Evolutionary conservation across 1,140 invertebrate species (phyloP).

Genomic region (Diorhabda sublineata): DNA sequence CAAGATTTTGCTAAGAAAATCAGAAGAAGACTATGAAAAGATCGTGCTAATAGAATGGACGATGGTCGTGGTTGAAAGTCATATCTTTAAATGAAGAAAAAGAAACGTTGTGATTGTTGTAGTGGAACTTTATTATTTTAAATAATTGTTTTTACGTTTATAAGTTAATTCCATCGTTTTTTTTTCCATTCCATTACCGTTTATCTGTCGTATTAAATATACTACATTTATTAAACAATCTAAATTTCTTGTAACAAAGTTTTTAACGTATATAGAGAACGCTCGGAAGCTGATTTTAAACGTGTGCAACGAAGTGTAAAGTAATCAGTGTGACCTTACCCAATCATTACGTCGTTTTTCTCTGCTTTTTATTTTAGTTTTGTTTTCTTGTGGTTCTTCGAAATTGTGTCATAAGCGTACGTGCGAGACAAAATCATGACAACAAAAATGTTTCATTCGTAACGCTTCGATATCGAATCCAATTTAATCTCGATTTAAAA

Average conservation of each 20-base stretch:
- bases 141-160: too few species aligned
- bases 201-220: too few species aligned
- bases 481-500: not conserved
- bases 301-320: slow-evolving; percentile 8
- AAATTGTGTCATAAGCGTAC: slow-evolving; percentile 17
- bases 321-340: slow-evolving; percentile 13
- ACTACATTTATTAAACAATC: too few species aligned
- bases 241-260: not conserved
- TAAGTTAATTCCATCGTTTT: too few species aligned
- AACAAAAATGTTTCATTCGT: slow-evolving; percentile 8
- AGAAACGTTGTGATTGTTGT: too few species aligned
- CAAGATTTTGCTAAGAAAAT: too few species aligned
- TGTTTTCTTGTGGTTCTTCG: slow-evolving; percentile 16
- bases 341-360: slow-evolving; percentile 17
- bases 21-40: too few species aligned
- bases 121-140: too few species aligned
- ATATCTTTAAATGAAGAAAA: too few species aligned
- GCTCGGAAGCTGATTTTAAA: slow-evolving; percentile 7
- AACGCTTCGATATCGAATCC: slow-evolving; percentile 3
- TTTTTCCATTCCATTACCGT: too few species aligned
- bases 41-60: too few species aligned
- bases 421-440: slow-evolving; percentile 14
- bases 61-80: too few species aligned
- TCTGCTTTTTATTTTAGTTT: slow-evolving; percentile 4
- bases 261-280: not conserved